Percentiles rank a stretch among this genome's conserved stretches.
These are phyloP conservation scores for Uria aalge DNA, from an alignment of 2,113 vertebrate species.

Conservation along the genomic window DNA sequence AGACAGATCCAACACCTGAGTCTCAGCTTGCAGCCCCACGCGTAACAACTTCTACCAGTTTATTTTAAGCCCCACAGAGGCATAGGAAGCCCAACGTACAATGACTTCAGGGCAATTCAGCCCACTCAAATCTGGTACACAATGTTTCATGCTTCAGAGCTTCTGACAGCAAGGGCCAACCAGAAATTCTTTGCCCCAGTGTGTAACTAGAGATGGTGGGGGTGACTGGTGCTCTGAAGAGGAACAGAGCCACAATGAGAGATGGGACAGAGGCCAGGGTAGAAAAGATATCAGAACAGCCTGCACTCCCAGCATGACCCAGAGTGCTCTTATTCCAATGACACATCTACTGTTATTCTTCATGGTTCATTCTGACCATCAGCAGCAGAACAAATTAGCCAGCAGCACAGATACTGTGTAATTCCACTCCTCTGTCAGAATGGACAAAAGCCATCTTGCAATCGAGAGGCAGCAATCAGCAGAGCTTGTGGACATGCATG, in stretches of 20 bases:
- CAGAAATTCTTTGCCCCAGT: not conserved
- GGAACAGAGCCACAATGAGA: not conserved
- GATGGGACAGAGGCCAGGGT: not conserved
- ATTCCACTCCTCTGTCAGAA: not conserved
- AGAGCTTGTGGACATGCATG: not conserved
- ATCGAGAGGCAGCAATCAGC: not conserved
- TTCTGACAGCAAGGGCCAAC: conserved; percentile 5
- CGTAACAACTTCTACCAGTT: not conserved
- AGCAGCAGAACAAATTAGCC: conserved; percentile 7
- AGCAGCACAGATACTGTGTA: not conserved
- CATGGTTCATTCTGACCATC: conserved; percentile 20
- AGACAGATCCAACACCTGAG: not conserved
- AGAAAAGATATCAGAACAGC: conserved; percentile 3
- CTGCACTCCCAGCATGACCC: not conserved
- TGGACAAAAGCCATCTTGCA: not conserved
- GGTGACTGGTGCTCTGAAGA: not conserved
- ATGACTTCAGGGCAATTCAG: not conserved
- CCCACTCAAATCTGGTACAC: not conserved
- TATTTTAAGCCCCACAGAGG: not conserved
- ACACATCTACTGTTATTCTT: not conserved
- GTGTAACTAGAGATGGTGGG: not conserved
- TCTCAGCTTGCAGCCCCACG: not conserved
- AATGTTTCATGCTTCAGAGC: not conserved
- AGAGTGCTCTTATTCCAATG: not conserved
- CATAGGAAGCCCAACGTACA: not conserved